phyloP scores from a whole-genome alignment of 1,140 invertebrate genomes.

The Platyura marginata region DNA sequence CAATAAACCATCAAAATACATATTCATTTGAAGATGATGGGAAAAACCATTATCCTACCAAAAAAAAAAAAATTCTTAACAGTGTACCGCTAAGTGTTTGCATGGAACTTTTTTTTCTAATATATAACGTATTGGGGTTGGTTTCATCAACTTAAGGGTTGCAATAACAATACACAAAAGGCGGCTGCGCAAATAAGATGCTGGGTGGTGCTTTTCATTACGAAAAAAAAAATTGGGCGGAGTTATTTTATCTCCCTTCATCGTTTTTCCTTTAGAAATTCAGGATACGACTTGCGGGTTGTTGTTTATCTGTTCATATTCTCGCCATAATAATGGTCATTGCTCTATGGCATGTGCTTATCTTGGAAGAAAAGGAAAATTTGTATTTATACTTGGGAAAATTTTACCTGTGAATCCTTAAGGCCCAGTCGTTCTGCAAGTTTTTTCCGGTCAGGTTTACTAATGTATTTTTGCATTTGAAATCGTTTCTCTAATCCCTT shows the following conservation, averaged over 20 bases:
- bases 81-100: background rate
- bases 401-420: constrained; percentile 80
- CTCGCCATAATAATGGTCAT: too few relatives aligned
- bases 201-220: background rate
- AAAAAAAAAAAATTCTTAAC: background rate
- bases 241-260: constrained; percentile 1
- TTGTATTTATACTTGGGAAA: too few relatives aligned
- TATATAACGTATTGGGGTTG: background rate
- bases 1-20: too few relatives aligned
- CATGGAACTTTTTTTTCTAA: background rate
- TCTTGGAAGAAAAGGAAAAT: too few relatives aligned
- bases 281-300: too few relatives aligned
- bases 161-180: background rate
- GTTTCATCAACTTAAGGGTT: background rate
- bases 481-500: constrained; percentile 89
- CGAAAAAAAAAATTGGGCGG: background rate
- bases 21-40: too few relatives aligned
- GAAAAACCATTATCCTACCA: too few relatives aligned
- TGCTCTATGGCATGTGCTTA: too few relatives aligned
- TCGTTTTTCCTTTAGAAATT: too few relatives aligned
- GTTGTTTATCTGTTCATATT: too few relatives aligned
- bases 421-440: constrained; percentile 86
- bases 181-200: constrained; percentile 4
- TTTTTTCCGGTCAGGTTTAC: constrained; percentile 91
- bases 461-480: constrained; percentile 96